Conservation (phyloP, 2,888 invertebrate species). For the Drosophila quasianomalipes region DNA sequence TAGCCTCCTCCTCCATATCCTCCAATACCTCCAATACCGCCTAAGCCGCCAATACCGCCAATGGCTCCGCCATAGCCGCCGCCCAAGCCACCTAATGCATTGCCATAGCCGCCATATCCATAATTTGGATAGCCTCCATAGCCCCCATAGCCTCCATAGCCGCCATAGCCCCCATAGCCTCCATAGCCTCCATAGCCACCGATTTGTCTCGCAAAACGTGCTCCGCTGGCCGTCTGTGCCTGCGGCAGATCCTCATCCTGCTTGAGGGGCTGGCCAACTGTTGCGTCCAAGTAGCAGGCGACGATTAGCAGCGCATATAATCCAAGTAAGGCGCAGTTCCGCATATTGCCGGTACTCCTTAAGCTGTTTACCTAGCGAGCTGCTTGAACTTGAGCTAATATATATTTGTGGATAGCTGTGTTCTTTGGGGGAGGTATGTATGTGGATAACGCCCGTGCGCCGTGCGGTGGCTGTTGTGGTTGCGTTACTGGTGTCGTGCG, state of each 20-base stretch:
- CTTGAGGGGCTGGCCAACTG: slow-evolving; percentile 66
- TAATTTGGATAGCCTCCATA: slow-evolving; percentile 21
- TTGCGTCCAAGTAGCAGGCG: slow-evolving; percentile 57
- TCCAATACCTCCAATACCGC: slow-evolving; percentile 5
- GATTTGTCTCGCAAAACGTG: slow-evolving; percentile 55
- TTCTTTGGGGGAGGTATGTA: background rate
- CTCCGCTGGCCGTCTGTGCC: slow-evolving; percentile 9
- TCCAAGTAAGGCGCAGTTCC: slow-evolving; percentile 69
- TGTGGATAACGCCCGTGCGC: background rate
- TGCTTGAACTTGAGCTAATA: slow-evolving; percentile 38
- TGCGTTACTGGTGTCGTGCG: slow-evolving; percentile 30
- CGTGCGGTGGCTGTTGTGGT: slow-evolving; percentile 21
- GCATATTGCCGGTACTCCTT: slow-evolving; percentile 63
- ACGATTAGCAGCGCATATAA: slow-evolving; percentile 75
- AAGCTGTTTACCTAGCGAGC: slow-evolving; percentile 49
- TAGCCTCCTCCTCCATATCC: slow-evolving; percentile 19
- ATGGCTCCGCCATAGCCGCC: slow-evolving; percentile 32
- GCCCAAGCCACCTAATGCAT: background rate
- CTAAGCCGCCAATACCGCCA: background rate
- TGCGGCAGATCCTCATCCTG: slow-evolving; percentile 34
- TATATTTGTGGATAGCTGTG: slow-evolving; percentile 20
- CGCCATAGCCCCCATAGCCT: background rate
- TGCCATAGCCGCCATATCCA: slow-evolving; percentile 2
- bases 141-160: slow-evolving; percentile 34
- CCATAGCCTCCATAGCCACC: slow-evolving; percentile 38